Evolutionary conservation across 2,113 vertebrate species (phyloP).

Genomic region (Hippoglossus stenolepis): DNA sequence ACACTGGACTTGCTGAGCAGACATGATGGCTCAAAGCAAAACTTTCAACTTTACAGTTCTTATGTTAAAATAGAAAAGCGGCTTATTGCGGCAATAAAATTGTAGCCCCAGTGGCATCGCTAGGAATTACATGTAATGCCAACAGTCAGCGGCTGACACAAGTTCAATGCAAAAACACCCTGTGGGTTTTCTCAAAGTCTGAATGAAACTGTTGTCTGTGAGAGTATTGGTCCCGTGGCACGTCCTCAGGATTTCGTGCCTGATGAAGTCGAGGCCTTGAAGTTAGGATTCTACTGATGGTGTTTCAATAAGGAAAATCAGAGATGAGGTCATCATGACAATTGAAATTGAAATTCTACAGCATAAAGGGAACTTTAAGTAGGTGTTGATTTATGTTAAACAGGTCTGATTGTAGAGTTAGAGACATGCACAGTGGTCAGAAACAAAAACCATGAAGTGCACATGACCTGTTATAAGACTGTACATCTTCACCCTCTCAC

Average conservation of each 20-base stretch:
- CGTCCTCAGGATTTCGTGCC: not conserved
- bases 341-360: not conserved
- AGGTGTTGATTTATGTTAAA: too few species aligned
- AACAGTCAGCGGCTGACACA: constrained; percentile 1
- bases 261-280: not conserved
- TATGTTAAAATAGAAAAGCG: not conserved
- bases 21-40: not conserved
- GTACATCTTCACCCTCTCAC: not conserved
- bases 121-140: constrained; percentile 22
- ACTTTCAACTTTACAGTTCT: not conserved
- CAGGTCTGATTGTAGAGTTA: not conserved
- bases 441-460: not conserved
- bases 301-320: not conserved
- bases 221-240: not conserved
- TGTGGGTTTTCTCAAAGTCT: not conserved
- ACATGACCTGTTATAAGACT: not conserved
- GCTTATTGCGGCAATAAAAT: not conserved
- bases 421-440: not conserved
- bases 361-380: too few species aligned
- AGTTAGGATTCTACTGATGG: not conserved
- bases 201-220: not conserved
- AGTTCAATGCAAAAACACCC: not conserved
- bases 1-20: not conserved
- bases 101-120: not conserved
- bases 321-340: not conserved